Evolutionary conservation across 2,888 invertebrate genomes (phyloP).

Genomic region (Folsomia candida): DNA sequence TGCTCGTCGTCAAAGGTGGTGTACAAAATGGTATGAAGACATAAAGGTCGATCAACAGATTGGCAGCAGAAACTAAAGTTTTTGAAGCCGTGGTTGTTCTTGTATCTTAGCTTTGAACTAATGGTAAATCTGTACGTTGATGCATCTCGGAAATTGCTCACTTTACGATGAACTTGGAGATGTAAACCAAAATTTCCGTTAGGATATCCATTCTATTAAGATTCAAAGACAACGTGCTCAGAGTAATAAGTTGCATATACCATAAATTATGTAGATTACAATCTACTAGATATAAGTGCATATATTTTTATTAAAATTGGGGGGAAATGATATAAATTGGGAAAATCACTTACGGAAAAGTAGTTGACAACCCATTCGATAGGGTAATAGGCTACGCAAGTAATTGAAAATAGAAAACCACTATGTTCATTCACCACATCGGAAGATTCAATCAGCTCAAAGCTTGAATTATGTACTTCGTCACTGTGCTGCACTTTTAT

Average conservation of each 20-base stretch:
- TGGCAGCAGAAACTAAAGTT: constrained; percentile 29
- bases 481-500: constrained; percentile 20
- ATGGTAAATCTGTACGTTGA: constrained; percentile 30
- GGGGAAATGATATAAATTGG: too few relatives aligned
- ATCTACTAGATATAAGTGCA: neutral
- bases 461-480: constrained; percentile 15
- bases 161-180: constrained; percentile 24
- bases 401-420: constrained; percentile 20
- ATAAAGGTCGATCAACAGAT: constrained; percentile 26
- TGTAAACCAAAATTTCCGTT: constrained; percentile 13
- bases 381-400: constrained; percentile 32
- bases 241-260: too few relatives aligned
- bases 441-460: constrained; percentile 10
- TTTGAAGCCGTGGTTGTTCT: constrained; percentile 24
- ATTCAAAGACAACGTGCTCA: too few relatives aligned
- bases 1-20: neutral
- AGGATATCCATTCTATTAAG: constrained; percentile 1
- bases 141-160: constrained; percentile 25
- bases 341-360: neutral
- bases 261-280: too few relatives aligned
- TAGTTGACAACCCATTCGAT: constrained; percentile 29
- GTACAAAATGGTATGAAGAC: constrained; percentile 8
- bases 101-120: constrained; percentile 24
- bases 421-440: constrained; percentile 21
- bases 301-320: too few relatives aligned